Evolutionary conservation across 2,797 vertebrate genomes (phyloP).

Genomic region (Molossus alvarezi): DNA sequence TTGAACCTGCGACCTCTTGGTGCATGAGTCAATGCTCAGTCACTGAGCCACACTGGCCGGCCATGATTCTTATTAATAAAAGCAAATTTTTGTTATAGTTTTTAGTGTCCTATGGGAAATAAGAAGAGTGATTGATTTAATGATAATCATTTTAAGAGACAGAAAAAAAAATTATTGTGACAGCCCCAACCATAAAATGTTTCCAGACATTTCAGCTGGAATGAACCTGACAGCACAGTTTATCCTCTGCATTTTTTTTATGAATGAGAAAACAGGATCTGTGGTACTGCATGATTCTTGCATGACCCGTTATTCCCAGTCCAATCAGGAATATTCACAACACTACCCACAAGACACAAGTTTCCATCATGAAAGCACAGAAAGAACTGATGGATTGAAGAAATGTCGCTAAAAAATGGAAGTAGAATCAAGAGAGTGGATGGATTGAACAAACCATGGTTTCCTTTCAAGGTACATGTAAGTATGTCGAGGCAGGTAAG

Average conservation of each 20-base stretch:
- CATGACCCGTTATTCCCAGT: neutral
- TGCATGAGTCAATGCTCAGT: too few species aligned
- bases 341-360: neutral
- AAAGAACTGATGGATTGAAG: neutral
- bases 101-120: neutral
- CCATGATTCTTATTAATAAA: neutral
- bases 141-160: slow-evolving; percentile 23
- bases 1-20: too few species aligned
- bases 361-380: neutral
- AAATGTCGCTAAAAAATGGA: neutral
- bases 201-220: neutral
- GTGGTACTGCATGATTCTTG: neutral
- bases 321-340: neutral
- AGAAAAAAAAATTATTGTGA: slow-evolving; percentile 2
- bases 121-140: neutral
- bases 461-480: neutral
- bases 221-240: neutral
- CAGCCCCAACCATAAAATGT: neutral
- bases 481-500: neutral
- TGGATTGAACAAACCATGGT: neutral
- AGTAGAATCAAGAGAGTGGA: neutral
- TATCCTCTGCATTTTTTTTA: neutral
- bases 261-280: slow-evolving; percentile 17
- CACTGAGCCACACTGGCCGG: too few species aligned
- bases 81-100: neutral